Evolutionary conservation across 2,113 vertebrate species (phyloP), one percentile per base, ranked within the genome.

Genomic region (Python bivittatus): DNA sequence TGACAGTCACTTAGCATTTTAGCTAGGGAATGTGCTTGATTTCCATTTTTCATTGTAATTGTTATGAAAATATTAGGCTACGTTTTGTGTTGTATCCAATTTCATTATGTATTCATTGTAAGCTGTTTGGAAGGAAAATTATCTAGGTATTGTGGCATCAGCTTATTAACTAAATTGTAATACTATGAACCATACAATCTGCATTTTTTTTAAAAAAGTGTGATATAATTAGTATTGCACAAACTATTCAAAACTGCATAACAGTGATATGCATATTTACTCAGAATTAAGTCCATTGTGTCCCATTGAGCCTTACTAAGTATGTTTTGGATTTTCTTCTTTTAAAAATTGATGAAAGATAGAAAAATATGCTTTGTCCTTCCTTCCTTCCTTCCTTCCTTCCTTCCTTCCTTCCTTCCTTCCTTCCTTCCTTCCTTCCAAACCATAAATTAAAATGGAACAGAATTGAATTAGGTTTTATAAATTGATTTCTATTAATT

Each of bases 341-440:
- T 90, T 94, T 84, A 48, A 42, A 92, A 52, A 94, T 95, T 93
- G 92, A 95, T 95, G 94, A 93, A 0, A 95, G 52, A 25, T 27
- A 60, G 92, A 92, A 86, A 86, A 72, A 94, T 53, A 92, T 95
- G 95, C 91, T 95, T 95, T 95, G 93, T 93, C 94, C 96, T 94
- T 95, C 95, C 95, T 93, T 95, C 95, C 94, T 96, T 95, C 95
- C 95, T 94, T 96, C 95, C 95, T 95, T 94, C 95, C 95, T 95
- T 96, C 96, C 94, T 96, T 95, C 95, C 94, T 94, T 96, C 94
- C 95, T 95, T 93, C 95, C 96, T 97, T 96, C 96, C 94, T 94
- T 94, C 95, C 92, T 93, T 94, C 95, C 96, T 94, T 95, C 96
- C 96, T 61, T 20, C 95, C 95, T 95, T 17, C 72, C 95, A 93